Base-by-base conservation (phyloP, 2,113 vertebrate species). In the Nerophis lumbriciformis region DNA sequence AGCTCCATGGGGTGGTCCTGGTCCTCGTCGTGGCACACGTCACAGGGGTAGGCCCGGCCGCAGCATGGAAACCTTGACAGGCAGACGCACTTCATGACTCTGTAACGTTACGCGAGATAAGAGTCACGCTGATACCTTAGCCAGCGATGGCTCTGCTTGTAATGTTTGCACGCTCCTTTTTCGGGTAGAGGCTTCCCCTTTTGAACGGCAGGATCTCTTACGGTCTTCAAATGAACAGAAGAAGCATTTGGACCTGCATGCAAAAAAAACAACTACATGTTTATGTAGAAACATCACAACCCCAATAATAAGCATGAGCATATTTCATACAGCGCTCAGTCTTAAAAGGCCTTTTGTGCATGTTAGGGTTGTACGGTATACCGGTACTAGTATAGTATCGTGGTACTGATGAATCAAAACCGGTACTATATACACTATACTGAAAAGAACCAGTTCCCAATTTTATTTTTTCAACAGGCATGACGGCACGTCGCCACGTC, bases 1-100 rank as follows among this genome's bases (percentile, higher is more conserved):
- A 91, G 83, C 61, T 93, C 92, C 91, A 92, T 91, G 38, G 78
- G 80, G 60, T 93, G 92, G 74, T 92, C 87, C 78, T 93, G 91
- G 67, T 86, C 86, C 63, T 87, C 85, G 35, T 92, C 88, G 4
- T 93, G 92, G 68, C 92, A 93, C 9, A 39, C 61, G 21, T 92
- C 90, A 68, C 92, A 93, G 14, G 92, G 86, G 63, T 92, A 93
- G 5, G 87, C 73, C 16, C 88, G 85, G 4, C 92, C 92, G 53
- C 92, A 93, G 83, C 92, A 93, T 15, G 91, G 85, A 72, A 93
- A 93, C 79, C 92, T 57, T 92, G 56, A 48, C n/a, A 45, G 1
- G 8, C 21, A 16, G 8, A 16, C 2, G 28, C 42, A 48, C 12
- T 6, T 8, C 51, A 16, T 16, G 14, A 13, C 28, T 2, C 15